Conservation (phyloP, 2,113 vertebrate species). For the Oryzias melastigma region DNA sequence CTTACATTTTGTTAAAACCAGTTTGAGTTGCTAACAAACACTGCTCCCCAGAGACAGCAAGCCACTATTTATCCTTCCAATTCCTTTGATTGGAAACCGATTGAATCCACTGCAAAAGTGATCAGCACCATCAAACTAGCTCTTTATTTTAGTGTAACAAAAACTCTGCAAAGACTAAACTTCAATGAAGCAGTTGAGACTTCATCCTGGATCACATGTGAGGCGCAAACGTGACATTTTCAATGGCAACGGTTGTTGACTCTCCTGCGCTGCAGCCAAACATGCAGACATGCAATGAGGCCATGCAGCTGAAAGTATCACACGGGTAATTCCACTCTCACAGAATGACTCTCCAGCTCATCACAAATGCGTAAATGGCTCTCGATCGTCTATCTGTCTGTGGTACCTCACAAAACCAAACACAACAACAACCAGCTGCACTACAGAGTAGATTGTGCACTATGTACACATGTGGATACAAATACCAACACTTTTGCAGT, state of each 20-base stretch:
- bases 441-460: too few species aligned
- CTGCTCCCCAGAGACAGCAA: too few species aligned
- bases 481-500: too few species aligned
- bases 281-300: constrained; percentile 26
- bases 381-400: background rate
- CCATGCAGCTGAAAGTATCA: constrained; percentile 11
- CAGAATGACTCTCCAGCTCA: constrained; percentile 2
- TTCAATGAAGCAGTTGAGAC: too few species aligned
- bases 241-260: background rate
- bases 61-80: too few species aligned
- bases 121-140: background rate
- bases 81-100: too few species aligned
- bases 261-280: background rate
- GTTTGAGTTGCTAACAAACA: too few species aligned
- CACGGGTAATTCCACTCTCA: constrained; percentile 20
- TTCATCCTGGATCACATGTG: too few species aligned
- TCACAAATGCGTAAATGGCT: background rate
- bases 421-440: background rate
- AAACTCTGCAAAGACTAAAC: too few species aligned
- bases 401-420: background rate
- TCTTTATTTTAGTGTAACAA: background rate
- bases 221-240: background rate
- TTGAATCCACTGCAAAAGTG: too few species aligned
- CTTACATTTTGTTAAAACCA: too few species aligned
- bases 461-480: too few species aligned